These are phyloP conservation scores for Orthonychiurus folsomi DNA, from an alignment of 2,888 invertebrate genomes.

Conservation along the genomic window DNA sequence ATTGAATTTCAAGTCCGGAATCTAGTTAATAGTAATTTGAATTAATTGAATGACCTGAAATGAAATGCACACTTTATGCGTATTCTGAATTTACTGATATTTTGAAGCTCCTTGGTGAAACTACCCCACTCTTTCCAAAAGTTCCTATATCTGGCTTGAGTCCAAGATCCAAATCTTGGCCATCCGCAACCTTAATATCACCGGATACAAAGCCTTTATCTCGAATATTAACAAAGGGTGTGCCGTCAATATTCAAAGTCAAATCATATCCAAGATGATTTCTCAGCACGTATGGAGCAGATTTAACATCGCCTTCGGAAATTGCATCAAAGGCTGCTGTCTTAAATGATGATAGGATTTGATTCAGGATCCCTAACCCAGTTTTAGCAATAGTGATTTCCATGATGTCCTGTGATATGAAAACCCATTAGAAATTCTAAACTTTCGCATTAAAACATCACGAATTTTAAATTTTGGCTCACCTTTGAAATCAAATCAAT, in stretches of 20 bases:
- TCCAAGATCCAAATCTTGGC: not conserved
- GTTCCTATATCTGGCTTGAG: not conserved
- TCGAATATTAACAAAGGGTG: not conserved
- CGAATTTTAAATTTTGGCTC: too few relatives aligned
- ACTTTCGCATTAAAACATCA: too few relatives aligned
- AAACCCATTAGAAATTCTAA: too few relatives aligned
- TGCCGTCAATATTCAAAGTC: conserved; percentile 4
- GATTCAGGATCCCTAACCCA: not conserved
- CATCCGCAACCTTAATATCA: not conserved
- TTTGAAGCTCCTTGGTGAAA: not conserved
- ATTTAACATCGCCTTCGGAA: not conserved
- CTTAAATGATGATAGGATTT: not conserved
- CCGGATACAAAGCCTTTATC: not conserved
- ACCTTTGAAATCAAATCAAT: not conserved
- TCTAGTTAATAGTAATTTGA: not conserved
- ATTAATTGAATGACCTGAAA: too few relatives aligned
- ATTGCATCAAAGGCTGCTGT: not conserved
- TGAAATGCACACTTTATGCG: too few relatives aligned
- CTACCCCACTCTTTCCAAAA: not conserved
- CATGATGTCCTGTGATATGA: not conserved
- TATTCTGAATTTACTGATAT: not conserved
- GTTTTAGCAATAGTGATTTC: not conserved
- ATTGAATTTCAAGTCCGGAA: not conserved
- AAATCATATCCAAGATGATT: not conserved
- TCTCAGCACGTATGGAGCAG: not conserved